Conservation (phyloP, 2,113 vertebrate genomes). For the Nannospalax galili region DNA sequence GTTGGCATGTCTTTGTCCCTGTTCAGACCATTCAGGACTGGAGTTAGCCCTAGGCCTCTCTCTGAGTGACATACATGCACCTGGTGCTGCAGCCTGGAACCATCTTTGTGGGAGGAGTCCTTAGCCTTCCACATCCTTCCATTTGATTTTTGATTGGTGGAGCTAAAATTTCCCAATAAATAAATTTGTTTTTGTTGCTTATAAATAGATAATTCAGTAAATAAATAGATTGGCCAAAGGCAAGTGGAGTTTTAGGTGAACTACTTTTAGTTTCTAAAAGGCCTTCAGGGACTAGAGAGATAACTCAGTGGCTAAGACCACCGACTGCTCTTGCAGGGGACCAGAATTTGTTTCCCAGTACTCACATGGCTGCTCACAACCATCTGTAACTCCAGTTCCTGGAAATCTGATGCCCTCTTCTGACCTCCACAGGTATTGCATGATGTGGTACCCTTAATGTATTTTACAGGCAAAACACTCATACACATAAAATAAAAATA, state of each 20-base stretch:
- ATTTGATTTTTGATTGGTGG: neutral
- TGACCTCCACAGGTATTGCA: too few relatives aligned
- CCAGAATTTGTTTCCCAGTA: too few relatives aligned
- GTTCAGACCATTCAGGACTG: fast-evolving
- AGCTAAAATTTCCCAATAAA: neutral
- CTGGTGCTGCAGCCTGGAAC: neutral
- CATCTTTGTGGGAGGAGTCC: neutral
- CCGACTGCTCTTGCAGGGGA: too few relatives aligned
- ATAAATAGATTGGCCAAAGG: neutral
- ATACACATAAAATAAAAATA: too few relatives aligned
- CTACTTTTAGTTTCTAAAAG: neutral
- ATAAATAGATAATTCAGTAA: too few relatives aligned
- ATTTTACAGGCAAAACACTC: too few relatives aligned
- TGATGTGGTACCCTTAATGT: too few relatives aligned
- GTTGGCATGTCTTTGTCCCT: neutral
- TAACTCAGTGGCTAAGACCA: too few relatives aligned
- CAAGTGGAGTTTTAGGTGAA: neutral
- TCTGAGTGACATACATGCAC: neutral
- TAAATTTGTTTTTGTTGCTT: neutral
- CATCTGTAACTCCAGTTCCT: too few relatives aligned
- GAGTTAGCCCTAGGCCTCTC: neutral
- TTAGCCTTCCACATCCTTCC: neutral
- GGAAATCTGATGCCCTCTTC: too few relatives aligned
- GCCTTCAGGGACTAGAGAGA: too few relatives aligned
- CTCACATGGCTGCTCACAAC: too few relatives aligned